These are phyloP conservation scores for Petroica traversi DNA, from an alignment of 2,113 vertebrate species.

Conservation along the genomic window DNA sequence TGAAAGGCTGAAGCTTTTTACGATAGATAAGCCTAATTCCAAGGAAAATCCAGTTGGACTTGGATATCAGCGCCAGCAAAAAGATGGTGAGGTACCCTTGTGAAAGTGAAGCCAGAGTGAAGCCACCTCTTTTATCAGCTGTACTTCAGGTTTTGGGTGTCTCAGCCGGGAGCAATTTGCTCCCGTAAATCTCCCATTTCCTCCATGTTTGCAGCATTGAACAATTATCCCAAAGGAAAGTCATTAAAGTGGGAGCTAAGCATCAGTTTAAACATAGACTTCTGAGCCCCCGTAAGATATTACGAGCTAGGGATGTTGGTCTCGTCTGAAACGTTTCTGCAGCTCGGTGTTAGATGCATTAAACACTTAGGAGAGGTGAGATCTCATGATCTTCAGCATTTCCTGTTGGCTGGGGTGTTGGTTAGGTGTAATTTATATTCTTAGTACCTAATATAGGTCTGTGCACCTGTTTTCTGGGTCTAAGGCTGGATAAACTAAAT, in stretches of 20 bases:
- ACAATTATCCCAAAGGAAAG: background rate
- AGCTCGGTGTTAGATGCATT: background rate
- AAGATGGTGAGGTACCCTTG: background rate
- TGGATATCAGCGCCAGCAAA: background rate
- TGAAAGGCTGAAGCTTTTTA: background rate
- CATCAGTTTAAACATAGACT: background rate
- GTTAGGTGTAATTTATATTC: background rate
- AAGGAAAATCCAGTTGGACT: background rate
- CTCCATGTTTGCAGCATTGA: background rate
- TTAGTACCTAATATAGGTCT: slow-evolving; percentile 8
- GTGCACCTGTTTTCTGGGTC: background rate
- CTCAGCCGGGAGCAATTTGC: background rate
- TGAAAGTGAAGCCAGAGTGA: background rate
- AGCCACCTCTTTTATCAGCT: background rate
- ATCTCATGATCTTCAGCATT: background rate
- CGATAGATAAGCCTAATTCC: background rate
- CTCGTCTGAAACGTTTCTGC: background rate
- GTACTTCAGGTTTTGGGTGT: background rate
- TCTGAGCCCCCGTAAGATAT: background rate
- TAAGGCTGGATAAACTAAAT: slow-evolving; percentile 3
- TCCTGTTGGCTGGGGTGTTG: background rate
- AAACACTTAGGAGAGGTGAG: background rate
- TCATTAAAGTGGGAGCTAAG: background rate
- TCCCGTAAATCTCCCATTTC: background rate
- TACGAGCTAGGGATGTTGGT: background rate